Conservation (phyloP, 2,888 invertebrate species). For the Panzeria rudis region DNA sequence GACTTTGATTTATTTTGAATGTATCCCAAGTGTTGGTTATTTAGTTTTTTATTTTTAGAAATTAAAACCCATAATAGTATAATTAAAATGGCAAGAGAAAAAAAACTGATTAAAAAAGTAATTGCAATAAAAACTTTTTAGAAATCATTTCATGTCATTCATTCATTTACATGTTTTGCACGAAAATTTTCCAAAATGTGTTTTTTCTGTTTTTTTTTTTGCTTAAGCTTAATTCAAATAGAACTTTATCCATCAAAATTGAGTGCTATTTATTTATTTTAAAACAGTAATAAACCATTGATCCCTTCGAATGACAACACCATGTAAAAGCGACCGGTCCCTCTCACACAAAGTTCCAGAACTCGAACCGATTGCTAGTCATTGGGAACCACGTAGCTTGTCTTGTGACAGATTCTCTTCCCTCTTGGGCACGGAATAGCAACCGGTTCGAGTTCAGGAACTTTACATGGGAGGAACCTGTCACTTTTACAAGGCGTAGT, state of each 20-base stretch:
- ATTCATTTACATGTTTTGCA: neutral
- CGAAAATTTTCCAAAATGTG: neutral
- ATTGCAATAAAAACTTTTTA: conserved; percentile 7
- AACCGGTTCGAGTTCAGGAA: no score
- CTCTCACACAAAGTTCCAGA: no score
- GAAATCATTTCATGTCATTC: conserved; percentile 15
- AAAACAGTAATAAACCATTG: neutral
- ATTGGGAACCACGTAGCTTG: no score
- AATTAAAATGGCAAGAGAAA: conserved; percentile 8
- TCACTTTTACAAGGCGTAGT: no score
- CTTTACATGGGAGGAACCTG: no score
- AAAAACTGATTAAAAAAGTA: neutral
- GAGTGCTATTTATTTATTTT: neutral
- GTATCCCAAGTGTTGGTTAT: conserved; percentile 39
- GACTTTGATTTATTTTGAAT: conserved; percentile 56
- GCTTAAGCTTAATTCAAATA: neutral
- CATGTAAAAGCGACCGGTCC: no score
- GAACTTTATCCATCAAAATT: neutral
- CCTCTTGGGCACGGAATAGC: no score
- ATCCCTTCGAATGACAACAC: no score
- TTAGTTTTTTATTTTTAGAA: neutral
- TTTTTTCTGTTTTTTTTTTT: neutral
- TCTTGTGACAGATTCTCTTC: no score
- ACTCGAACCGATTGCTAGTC: no score
- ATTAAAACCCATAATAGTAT: neutral